phyloP scores from a whole-genome alignment of 2,113 vertebrate genomes.

The Leptocoma aspasia region DNA sequence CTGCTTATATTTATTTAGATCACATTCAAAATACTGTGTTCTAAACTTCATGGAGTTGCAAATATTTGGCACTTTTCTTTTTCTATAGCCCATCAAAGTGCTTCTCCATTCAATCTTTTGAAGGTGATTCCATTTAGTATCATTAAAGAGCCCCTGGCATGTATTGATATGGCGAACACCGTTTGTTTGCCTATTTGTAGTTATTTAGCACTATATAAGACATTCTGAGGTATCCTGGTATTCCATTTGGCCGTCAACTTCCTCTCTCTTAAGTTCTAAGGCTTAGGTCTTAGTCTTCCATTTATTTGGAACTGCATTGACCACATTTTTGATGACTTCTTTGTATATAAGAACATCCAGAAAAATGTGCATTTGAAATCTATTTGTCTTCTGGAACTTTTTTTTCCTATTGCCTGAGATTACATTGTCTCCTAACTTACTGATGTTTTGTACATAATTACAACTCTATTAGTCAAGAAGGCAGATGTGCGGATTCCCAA shows the following conservation, averaged over 20 bases:
- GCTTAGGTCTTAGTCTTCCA: background rate
- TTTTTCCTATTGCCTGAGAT: background rate
- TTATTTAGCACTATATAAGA: background rate
- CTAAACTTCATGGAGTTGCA: background rate
- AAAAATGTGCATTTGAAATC: background rate
- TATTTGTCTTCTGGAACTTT: background rate
- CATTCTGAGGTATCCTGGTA: background rate
- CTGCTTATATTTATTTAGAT: background rate
- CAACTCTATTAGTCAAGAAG: background rate
- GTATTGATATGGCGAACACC: accelerated
- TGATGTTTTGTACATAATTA: background rate
- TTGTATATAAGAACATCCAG: too few relatives aligned
- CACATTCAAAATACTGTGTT: background rate
- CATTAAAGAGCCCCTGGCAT: background rate
- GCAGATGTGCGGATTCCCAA: background rate
- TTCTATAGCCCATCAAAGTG: background rate
- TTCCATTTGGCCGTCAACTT: background rate
- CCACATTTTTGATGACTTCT: background rate
- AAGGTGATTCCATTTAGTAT: background rate
- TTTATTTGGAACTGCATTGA: background rate
- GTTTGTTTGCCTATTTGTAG: background rate
- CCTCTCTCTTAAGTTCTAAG: background rate
- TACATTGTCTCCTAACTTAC: background rate
- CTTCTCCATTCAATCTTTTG: background rate
- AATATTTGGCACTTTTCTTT: background rate